phyloP scores from a whole-genome alignment of 2,113 vertebrate species.

The Carettochelys insculpta region DNA sequence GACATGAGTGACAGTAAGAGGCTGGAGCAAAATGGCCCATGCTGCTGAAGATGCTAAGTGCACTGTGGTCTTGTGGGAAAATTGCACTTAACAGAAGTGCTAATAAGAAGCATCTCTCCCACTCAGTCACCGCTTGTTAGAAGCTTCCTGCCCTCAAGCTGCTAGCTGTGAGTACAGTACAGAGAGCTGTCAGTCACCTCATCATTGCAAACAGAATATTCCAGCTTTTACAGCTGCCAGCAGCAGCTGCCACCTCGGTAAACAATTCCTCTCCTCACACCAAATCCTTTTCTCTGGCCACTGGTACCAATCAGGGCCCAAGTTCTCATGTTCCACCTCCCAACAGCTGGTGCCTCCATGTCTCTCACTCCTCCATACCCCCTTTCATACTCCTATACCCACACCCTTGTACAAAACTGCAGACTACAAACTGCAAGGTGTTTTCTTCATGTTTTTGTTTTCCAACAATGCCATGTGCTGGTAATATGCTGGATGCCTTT shows the following conservation, averaged over 20 bases:
- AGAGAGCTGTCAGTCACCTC: background rate
- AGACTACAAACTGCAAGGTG: background rate
- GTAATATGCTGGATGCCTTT: background rate
- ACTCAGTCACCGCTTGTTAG: background rate
- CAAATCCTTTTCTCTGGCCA: background rate
- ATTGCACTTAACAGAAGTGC: conserved; percentile 3
- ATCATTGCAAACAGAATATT: background rate
- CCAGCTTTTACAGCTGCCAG: background rate
- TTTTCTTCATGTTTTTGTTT: too few relatives aligned
- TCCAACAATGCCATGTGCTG: background rate
- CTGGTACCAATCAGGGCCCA: background rate
- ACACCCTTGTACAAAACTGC: background rate
- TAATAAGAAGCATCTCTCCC: conserved; percentile 1
- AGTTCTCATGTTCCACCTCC: background rate
- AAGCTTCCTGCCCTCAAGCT: background rate
- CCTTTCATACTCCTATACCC: background rate
- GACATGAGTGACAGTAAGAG: background rate
- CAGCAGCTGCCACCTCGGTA: fast-evolving
- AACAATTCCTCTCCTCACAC: background rate
- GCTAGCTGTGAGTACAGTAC: background rate
- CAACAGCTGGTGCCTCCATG: background rate
- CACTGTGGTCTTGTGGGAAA: background rate
- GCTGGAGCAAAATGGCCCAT: background rate
- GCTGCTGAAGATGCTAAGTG: background rate
- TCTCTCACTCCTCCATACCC: background rate